Conservation (phyloP, 53 echinoderm and acorn worm species). For the Paracentrotus lividus region DNA sequence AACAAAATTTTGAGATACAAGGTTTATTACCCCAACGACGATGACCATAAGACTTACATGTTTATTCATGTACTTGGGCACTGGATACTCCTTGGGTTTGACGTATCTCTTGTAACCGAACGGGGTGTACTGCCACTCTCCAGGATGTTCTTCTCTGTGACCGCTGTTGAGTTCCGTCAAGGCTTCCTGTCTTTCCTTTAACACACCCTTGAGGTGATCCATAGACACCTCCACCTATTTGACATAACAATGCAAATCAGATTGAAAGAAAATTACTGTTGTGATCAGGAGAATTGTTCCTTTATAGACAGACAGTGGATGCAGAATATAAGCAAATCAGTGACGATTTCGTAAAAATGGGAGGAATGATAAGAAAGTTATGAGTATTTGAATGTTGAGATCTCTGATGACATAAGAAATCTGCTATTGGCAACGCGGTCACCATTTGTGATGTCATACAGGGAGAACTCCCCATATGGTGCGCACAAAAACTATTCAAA, state of each 20-base stretch:
- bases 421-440: no score
- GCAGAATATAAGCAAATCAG: no score
- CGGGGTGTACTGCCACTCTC: slow-evolving; percentile 80
- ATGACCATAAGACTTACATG: slow-evolving; percentile 67
- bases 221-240: slow-evolving; percentile 89
- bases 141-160: slow-evolving; percentile 86
- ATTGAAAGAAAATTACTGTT: not conserved
- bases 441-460: no score
- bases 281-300: not conserved
- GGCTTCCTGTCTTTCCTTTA: slow-evolving; percentile 87
- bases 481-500: no score
- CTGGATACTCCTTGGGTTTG: slow-evolving; percentile 81
- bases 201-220: slow-evolving; percentile 82
- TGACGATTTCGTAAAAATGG: no score
- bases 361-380: no score
- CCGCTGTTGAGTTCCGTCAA: slow-evolving; percentile 86
- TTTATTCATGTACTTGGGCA: slow-evolving; percentile 89
- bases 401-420: no score
- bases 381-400: no score
- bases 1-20: no score
- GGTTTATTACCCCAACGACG: no score
- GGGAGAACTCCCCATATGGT: no score
- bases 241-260: not conserved
- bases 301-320: no score
- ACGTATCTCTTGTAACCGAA: slow-evolving; percentile 87